Percentiles rank a stretch among this genome's conserved stretches.
Conservation (phyloP, 1,140 invertebrate species). For the Medauroidea extradentata region DNA sequence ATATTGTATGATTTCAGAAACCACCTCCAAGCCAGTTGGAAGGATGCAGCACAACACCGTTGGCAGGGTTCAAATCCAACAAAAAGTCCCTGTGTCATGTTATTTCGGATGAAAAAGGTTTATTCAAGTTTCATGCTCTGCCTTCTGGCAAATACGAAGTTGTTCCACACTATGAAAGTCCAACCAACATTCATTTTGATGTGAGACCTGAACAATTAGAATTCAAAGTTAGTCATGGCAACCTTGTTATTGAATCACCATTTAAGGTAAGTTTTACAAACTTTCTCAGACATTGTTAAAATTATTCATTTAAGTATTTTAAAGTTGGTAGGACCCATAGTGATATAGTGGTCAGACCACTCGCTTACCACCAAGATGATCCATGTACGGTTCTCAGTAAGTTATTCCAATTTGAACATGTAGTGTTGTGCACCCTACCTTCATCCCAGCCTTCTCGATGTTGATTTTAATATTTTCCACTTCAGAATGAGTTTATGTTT, state of each 20-base stretch:
- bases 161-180: constrained; percentile 57
- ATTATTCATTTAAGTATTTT: background rate
- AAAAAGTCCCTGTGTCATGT: constrained; percentile 65
- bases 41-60: constrained; percentile 55
- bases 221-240: constrained; percentile 68
- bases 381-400: too few relatives aligned
- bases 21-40: background rate
- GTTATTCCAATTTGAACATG: too few relatives aligned
- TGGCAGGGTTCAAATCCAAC: constrained; percentile 50
- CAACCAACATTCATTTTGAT: constrained; percentile 66
- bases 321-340: background rate
- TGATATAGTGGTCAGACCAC: background rate
- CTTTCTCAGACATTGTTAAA: background rate
- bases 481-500: too few relatives aligned
- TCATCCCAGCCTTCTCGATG: too few relatives aligned
- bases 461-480: too few relatives aligned
- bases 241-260: constrained; percentile 60
- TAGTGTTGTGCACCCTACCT: too few relatives aligned
- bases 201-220: constrained; percentile 64
- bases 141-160: constrained; percentile 74
- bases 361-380: too few relatives aligned
- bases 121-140: constrained; percentile 73
- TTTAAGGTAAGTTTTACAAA: constrained; percentile 63
- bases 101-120: constrained; percentile 64
- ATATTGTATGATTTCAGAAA: too few relatives aligned